phyloP scores from a whole-genome alignment of 2,888 invertebrate species.

The Lithophane semibrunnea region DNA sequence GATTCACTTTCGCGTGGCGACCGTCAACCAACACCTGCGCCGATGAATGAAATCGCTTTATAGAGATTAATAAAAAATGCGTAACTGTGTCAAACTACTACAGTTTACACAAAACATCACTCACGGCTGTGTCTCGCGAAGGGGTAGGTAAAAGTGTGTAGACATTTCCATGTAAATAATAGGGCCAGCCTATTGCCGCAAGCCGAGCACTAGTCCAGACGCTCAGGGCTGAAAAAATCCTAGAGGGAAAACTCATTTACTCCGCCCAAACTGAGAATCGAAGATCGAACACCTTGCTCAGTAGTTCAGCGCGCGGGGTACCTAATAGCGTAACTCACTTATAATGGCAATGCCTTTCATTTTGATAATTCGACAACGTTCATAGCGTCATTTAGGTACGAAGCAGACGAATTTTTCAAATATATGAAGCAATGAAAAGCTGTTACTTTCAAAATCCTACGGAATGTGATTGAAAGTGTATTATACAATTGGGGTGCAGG shows the following conservation, averaged over 20 bases:
- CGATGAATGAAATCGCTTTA: slow-evolving; percentile 68
- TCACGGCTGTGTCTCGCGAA: neutral
- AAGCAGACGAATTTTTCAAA: neutral
- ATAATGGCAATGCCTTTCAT: neutral
- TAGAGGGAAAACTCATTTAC: neutral
- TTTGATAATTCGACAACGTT: neutral
- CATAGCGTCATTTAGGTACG: neutral
- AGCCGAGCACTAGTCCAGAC: neutral
- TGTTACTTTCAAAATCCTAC: too few species aligned
- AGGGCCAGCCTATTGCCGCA: too few species aligned
- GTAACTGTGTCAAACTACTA: neutral
- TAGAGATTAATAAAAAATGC: slow-evolving; percentile 53
- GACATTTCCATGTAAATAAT: neutral
- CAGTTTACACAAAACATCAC: neutral
- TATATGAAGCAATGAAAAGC: too few species aligned
- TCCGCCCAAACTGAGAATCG: neutral
- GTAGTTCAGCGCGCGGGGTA: neutral
- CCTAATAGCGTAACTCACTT: neutral
- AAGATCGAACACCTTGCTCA: neutral
- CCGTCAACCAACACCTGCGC: slow-evolving; percentile 56
- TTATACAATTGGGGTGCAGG: too few species aligned
- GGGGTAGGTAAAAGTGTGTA: neutral
- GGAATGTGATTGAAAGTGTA: too few species aligned
- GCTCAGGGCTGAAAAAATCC: neutral
- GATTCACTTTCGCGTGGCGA: slow-evolving; percentile 75